Conservation (phyloP, 2,888 invertebrate species). For the Platycnemis pennipes region DNA sequence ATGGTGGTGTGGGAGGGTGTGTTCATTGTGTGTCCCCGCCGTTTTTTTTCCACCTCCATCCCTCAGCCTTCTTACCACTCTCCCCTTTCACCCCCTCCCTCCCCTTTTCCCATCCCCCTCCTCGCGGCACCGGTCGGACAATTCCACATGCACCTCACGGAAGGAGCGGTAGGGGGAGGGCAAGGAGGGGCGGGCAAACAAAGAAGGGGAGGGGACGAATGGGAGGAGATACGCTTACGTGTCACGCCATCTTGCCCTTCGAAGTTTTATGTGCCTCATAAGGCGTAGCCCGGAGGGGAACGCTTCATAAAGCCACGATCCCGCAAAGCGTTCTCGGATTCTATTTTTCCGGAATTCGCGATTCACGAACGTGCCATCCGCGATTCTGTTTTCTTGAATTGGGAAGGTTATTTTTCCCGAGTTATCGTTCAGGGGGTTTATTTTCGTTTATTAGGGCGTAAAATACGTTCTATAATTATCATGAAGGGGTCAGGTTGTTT, state of each 20-base stretch:
- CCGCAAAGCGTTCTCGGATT: background rate
- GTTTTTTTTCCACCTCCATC: background rate
- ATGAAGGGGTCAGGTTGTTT: too few species aligned
- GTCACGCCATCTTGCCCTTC: constrained; percentile 62
- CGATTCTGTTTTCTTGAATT: background rate
- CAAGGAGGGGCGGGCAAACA: background rate
- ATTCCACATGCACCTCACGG: constrained; percentile 61
- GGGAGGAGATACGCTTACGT: constrained; percentile 24
- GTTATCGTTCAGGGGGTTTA: too few species aligned
- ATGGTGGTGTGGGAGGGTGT: background rate
- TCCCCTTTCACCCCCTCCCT: background rate
- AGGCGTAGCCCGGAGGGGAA: background rate
- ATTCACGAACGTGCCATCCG: too few species aligned
- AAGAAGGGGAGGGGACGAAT: background rate
- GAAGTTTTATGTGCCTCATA: constrained; percentile 21
- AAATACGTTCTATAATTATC: background rate
- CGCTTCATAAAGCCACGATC: background rate
- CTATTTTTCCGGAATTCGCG: too few species aligned
- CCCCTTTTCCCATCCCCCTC: background rate
- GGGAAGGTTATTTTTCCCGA: background rate
- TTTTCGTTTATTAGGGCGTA: too few species aligned
- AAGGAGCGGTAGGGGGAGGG: background rate
- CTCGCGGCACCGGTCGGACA: background rate
- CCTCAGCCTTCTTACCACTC: background rate
- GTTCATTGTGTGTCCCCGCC: background rate